Base-by-base conservation (phyloP, 2,797 vertebrate genomes). In the Oryzias sinensis region DNA sequence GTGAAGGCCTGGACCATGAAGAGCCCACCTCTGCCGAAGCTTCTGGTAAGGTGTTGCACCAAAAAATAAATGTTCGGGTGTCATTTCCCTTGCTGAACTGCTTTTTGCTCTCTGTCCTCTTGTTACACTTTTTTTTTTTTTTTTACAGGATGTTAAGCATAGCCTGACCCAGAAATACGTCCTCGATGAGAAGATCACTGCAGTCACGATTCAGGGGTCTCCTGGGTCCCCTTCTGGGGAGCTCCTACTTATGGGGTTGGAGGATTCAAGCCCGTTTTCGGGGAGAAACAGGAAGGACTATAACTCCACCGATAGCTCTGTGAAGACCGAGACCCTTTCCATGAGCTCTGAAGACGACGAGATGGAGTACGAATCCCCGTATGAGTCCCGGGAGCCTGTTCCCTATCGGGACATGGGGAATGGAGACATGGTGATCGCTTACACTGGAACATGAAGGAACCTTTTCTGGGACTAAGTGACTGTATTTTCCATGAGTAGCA, bases 1-100 rank as follows among this genome's bases (percentile, higher is more conserved):
- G 5, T 0, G 1, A 53, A 5, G 9, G 69, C 20, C 2, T 82
- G 57, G 68, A 57, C 15, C 1, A 6, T 20, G 13, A 7, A 5
- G 0, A 1, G 0, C 0, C 0, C 7, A 1, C 0, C 0, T 4
- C n/a, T 13, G 0, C 71, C 63, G 0, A 0, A 0, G 0, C 0
- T 1, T 29, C 41, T 74, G 85, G 88, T 91, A 74, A 88, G 65
- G 13, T 6, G 3, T 50, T 37, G 1, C 1, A 27, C 44, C 11
- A 33, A 27, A 27, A 27, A 27, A 9, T 3, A 37, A 37, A 18
- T 33, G 4, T 29, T 33, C 15, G 15, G 11, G 22, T 15, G 2
- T 49, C 27, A 29, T 27, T 27, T 49, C 47, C 16, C 17, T n/a
- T n/a, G 17, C 16, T 37, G 33, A 13, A 37, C 33, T 11, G 33